Evolutionary conservation across 1,140 invertebrate species (phyloP).

Genomic region (Phymorhynchus buccinoides): DNA sequence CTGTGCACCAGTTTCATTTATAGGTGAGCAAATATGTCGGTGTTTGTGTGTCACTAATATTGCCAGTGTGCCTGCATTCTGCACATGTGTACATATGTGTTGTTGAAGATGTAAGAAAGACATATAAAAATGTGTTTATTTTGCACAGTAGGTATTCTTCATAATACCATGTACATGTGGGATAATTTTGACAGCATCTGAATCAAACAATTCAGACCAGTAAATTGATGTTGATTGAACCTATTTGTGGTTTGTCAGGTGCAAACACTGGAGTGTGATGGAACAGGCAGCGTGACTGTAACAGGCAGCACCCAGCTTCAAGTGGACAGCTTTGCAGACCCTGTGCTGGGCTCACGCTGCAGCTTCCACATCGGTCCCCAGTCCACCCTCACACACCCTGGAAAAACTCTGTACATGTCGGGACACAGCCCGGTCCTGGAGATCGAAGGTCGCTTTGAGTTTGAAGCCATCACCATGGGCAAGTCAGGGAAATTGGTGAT

Average conservation of each 20-base stretch:
- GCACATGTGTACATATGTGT: too few species aligned
- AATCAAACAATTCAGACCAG: too few species aligned
- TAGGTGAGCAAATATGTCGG: too few species aligned
- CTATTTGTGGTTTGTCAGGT: not conserved
- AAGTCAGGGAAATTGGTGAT: not conserved
- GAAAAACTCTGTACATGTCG: constrained; percentile 33
- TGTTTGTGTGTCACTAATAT: too few species aligned
- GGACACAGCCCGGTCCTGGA: constrained; percentile 28
- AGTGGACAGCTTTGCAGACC: constrained; percentile 19
- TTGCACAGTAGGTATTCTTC: too few species aligned
- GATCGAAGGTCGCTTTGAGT: constrained; percentile 13
- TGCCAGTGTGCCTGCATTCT: too few species aligned
- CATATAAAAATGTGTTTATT: too few species aligned
- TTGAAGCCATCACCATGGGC: constrained; percentile 3
- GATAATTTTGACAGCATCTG: too few species aligned
- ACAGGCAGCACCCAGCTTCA: not conserved
- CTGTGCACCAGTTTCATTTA: too few species aligned
- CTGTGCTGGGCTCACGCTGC: constrained; percentile 17
- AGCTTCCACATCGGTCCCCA: constrained; percentile 35
- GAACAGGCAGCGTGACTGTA: constrained; percentile 18
- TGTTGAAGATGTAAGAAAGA: too few species aligned
- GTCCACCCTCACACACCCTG: constrained; percentile 21
- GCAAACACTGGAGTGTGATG: constrained; percentile 7
- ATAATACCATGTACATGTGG: too few species aligned
- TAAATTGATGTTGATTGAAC: too few species aligned